Percentiles rank a stretch among this genome's conserved stretches.
Evolutionary conservation across 2,797 vertebrate species (phyloP).

Genomic region (Valencia hispanica): DNA sequence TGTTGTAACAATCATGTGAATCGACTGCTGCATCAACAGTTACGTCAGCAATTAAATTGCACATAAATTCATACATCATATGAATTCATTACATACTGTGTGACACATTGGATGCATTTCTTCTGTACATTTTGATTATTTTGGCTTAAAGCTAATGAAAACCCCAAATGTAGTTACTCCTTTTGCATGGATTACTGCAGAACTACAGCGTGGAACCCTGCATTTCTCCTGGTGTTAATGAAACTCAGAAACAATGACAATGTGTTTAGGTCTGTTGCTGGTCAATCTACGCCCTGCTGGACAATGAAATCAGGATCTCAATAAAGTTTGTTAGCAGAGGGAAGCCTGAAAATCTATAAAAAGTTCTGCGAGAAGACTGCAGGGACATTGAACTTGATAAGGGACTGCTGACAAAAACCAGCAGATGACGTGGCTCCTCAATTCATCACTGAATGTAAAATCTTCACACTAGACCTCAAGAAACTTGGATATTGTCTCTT

Average conservation of each 20-base stretch:
- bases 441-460: background rate
- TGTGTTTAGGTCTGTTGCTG: too few species aligned
- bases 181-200: background rate
- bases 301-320: too few species aligned
- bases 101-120: too few species aligned
- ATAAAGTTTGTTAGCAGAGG: too few species aligned
- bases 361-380: too few species aligned
- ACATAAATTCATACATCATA: background rate
- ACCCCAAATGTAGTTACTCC: background rate
- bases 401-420: background rate
- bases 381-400: too few species aligned
- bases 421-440: background rate
- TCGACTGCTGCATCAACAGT: background rate
- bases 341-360: too few species aligned
- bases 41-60: background rate
- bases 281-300: too few species aligned
- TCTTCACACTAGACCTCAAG: background rate
- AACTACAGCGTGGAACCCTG: background rate
- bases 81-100: too few species aligned
- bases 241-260: too few species aligned
- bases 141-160: background rate
- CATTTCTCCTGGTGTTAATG: background rate
- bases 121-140: background rate
- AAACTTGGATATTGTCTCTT: background rate
- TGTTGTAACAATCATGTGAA: background rate